Evolutionary conservation across 2,888 invertebrate genomes (phyloP), one percentile per base, ranked within the genome.

Genomic region (Drosophila greeni): DNA sequence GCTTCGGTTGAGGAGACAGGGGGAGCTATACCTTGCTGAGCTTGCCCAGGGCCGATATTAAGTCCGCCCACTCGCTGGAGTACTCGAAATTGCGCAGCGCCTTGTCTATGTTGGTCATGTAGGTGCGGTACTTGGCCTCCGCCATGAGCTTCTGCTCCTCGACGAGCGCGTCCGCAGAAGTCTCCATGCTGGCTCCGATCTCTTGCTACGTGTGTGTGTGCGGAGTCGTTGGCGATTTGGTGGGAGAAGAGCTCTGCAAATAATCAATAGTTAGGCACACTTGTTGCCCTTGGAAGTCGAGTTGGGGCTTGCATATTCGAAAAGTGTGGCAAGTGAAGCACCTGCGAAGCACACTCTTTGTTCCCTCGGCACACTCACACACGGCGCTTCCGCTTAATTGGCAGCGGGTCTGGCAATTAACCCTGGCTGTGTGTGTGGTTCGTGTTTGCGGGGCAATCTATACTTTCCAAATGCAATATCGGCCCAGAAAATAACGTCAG

Each of bases 51-150:
- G 96, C 96, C 56, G 95, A 94, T 83, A 97, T 97, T 53, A 97
- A 90, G 90, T 97, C 97, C 58, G 97, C 95, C 97, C 97, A 97
- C 91, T 97, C 97, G 80, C 95, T 95, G n/a, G 96, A 95, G 86
- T 94, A 95, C 85, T 97, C 97, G 89, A 97, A 97, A 88, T 93
- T 95, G 86, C 95, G 95, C 69, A 97, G 90, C 16, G 95, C 95
- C 88, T 95, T 96, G 87, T 97, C 97, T 55, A 97, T 93, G 70
- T 94, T 92, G 43, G 93, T 92, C 73, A 94, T 94, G 88, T 94
- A 94, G 90, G 93, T 92, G 76, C 95, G 91, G 89, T 95, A 95
- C 88, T 95, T 95, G 20, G 94, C 92, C 89, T 95, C 95, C 77
- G 93, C 93, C 91, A 95, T 92, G 40, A 95, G 90, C 86, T 95